These are phyloP conservation scores for Papilio elwesi DNA, from an alignment of 2,888 invertebrate species.

Conservation along the genomic window DNA sequence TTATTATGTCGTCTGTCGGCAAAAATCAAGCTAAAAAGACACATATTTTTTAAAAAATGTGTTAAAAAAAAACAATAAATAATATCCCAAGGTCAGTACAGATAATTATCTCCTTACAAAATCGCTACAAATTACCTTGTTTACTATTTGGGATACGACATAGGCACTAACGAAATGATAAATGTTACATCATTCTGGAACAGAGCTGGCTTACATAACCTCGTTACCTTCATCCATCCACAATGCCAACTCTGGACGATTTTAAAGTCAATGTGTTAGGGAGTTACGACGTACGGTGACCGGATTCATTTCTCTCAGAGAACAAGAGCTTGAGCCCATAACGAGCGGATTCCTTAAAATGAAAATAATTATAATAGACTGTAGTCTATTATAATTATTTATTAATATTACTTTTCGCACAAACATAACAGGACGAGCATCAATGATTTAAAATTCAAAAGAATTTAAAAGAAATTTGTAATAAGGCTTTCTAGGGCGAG, in stretches of 20 bases:
- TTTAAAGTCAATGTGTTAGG: conserved; percentile 25
- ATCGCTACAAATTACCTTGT: conserved; percentile 3
- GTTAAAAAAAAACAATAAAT: background rate
- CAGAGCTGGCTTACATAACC: background rate
- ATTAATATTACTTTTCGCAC: no score
- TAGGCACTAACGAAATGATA: background rate
- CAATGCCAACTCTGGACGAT: conserved; percentile 13
- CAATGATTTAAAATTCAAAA: no score
- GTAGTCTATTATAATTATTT: background rate
- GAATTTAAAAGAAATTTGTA: no score
- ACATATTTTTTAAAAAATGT: background rate
- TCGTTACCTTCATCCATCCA: conserved; percentile 21
- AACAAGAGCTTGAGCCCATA: background rate
- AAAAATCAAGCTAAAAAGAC: no score
- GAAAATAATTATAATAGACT: background rate
- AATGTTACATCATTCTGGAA: background rate
- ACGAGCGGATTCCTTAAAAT: no score
- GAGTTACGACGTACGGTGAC: background rate
- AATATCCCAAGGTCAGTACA: background rate
- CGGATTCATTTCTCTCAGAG: conserved; percentile 6
- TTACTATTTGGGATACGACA: background rate
- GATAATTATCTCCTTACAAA: background rate
- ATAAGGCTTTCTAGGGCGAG: no score
- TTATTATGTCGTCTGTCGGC: no score
- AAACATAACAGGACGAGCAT: no score